Conservation (phyloP, 2,797 vertebrate species). For the Halcyon smyrnensis region DNA sequence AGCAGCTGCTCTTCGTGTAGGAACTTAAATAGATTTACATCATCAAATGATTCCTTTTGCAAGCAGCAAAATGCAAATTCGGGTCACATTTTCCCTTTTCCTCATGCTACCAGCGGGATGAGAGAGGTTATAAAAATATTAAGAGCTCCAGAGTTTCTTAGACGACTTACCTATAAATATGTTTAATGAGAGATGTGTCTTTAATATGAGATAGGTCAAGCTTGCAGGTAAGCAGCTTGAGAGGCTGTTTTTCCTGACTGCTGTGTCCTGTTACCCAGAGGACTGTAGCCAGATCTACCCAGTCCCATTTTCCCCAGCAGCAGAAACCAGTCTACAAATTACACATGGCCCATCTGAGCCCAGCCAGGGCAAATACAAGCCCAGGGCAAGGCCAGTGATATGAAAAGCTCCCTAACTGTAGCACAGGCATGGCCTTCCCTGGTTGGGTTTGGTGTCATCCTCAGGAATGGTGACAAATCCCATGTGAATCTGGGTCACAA, state of each 20-base stretch:
- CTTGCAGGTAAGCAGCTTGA: not conserved
- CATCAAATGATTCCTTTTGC: not conserved
- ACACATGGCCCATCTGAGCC: not conserved
- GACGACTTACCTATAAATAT: not conserved
- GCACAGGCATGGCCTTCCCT: not conserved
- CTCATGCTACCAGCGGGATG: not conserved
- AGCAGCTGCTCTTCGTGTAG: not conserved
- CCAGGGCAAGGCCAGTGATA: not conserved
- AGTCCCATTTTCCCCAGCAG: not conserved
- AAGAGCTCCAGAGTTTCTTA: not conserved
- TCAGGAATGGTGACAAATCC: not conserved
- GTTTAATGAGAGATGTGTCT: not conserved
- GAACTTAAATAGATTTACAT: not conserved
- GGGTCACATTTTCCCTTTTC: accelerated
- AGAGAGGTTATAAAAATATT: not conserved
- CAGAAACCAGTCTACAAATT: not conserved
- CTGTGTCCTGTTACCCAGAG: not conserved
- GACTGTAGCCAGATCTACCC: not conserved
- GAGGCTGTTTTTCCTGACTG: not conserved
- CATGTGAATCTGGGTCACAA: conserved; percentile 1
- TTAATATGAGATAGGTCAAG: not conserved
- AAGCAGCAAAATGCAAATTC: not conserved
- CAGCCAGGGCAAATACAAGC: not conserved
- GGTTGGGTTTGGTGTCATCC: not conserved
- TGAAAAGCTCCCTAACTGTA: accelerated